Percentiles rank a stretch among this genome's conserved stretches.
phyloP scores from a whole-genome alignment of 2,113 vertebrate genomes.

The Petaurus breviceps region DNA sequence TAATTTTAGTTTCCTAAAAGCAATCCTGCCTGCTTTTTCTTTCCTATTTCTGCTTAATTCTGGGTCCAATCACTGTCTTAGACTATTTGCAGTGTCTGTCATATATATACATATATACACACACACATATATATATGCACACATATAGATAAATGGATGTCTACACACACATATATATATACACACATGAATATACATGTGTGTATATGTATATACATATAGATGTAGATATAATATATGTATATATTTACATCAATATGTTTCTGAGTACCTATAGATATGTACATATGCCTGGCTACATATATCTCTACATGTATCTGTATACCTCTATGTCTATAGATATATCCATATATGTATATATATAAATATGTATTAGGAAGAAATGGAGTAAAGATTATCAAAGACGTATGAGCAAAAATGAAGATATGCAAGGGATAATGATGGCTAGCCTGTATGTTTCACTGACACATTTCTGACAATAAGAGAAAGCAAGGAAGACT shows the following conservation, averaged over 20 bases:
- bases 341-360: background rate
- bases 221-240: background rate
- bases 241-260: too few species aligned
- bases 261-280: background rate
- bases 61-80: background rate
- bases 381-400: background rate
- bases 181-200: too few species aligned
- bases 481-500: background rate
- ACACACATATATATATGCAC: too few species aligned
- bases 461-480: background rate
- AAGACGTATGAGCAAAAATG: background rate
- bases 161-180: too few species aligned
- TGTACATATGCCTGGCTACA: background rate
- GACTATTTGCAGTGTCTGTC: background rate
- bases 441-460: background rate
- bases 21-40: background rate
- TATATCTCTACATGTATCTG: background rate
- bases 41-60: background rate
- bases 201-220: too few species aligned
- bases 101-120: too few species aligned
- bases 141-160: too few species aligned
- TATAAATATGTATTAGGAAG: background rate
- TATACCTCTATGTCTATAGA: background rate
- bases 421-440: background rate
- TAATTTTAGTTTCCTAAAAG: background rate